phyloP scores from a whole-genome alignment of 2,888 invertebrate species.

The Stegophylla sp. region DNA sequence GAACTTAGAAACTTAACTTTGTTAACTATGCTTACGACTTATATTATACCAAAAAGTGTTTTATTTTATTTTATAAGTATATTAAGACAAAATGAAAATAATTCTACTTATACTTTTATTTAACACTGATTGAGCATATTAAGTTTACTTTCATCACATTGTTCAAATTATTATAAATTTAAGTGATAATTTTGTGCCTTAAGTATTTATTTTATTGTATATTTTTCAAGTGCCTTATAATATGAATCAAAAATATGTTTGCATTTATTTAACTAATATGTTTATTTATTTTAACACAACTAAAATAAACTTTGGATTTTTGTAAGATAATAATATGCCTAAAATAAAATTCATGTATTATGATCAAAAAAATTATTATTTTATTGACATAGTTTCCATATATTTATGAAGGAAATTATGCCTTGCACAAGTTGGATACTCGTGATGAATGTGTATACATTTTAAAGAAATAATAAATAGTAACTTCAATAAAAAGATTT shows the following conservation, averaged over 20 bases:
- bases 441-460: too few species aligned
- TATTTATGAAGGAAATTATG: too few species aligned
- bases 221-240: slow-evolving; percentile 37
- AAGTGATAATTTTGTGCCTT: slow-evolving; percentile 47
- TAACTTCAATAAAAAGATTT: too few species aligned
- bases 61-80: slow-evolving; percentile 40
- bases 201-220: slow-evolving; percentile 36
- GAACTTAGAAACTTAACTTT: slow-evolving; percentile 20
- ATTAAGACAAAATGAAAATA: slow-evolving; percentile 21
- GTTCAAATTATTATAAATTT: slow-evolving; percentile 42
- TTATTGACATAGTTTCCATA: too few species aligned
- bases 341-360: slow-evolving; percentile 25
- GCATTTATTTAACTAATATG: slow-evolving; percentile 45
- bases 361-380: not conserved
- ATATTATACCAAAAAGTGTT: slow-evolving; percentile 48
- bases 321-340: slow-evolving; percentile 14
- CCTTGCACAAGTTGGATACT: too few species aligned
- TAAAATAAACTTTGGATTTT: slow-evolving; percentile 41
- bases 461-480: too few species aligned
- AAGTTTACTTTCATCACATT: slow-evolving; percentile 30
- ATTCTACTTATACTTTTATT: not conserved
- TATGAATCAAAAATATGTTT: slow-evolving; percentile 23
- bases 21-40: slow-evolving; percentile 40
- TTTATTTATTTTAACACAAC: slow-evolving; percentile 48
- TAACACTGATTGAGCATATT: slow-evolving; percentile 6